Percentiles rank a stretch among this genome's conserved stretches.
phyloP scores from a whole-genome alignment of 1,140 invertebrate genomes.

The Drosophila sechellia region DNA sequence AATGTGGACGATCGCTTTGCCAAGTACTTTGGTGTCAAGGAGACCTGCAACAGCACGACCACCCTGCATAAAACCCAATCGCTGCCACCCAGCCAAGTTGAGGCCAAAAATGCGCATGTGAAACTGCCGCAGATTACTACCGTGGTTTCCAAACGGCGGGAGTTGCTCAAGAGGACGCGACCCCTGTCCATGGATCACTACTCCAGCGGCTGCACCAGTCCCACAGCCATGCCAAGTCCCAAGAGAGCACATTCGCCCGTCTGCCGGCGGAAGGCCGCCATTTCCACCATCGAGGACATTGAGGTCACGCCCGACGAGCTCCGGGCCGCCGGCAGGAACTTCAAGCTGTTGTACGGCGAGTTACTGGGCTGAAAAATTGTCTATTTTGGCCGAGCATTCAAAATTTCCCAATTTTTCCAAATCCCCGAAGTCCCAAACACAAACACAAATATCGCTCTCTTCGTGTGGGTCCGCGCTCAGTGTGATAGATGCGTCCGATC shows the following conservation, averaged over 20 bases:
- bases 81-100: constrained; percentile 36
- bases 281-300: constrained; percentile 72
- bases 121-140: constrained; percentile 28
- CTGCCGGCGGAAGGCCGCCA: constrained; percentile 17
- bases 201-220: constrained; percentile 37
- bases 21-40: constrained; percentile 72
- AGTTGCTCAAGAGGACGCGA: constrained; percentile 64
- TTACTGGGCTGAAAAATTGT: constrained; percentile 41
- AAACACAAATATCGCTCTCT: constrained; percentile 44
- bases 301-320: constrained; percentile 71
- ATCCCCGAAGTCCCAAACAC: constrained; percentile 25
- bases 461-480: constrained; percentile 30
- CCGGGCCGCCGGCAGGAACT: constrained; percentile 49
- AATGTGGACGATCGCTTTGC: constrained; percentile 70
- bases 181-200: constrained; percentile 55
- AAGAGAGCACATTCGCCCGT: constrained; percentile 57
- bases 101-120: constrained; percentile 63
- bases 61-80: constrained; percentile 38
- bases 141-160: constrained; percentile 53
- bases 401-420: constrained; percentile 48
- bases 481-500: constrained; percentile 46
- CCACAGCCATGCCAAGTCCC: constrained; percentile 55
- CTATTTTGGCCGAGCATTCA: constrained; percentile 47
- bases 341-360: constrained; percentile 58
- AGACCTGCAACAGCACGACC: constrained; percentile 31